phyloP scores from a whole-genome alignment of 2,888 invertebrate species.

The Troides helena region DNA sequence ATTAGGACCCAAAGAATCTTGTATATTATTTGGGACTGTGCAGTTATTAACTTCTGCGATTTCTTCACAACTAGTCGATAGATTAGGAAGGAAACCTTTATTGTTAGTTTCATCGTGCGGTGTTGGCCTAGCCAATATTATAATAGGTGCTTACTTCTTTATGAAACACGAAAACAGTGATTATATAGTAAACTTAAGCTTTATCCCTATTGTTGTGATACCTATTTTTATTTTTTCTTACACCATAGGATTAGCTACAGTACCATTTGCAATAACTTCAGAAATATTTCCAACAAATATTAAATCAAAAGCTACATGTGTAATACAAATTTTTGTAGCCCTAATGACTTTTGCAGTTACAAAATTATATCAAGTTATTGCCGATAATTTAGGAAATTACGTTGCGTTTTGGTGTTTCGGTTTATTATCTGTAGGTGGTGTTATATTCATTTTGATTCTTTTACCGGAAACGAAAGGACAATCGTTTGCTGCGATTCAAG shows the following conservation, averaged over 20 bases:
- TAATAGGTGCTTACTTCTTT: slow-evolving; percentile 79
- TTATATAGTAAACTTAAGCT: slow-evolving; percentile 67
- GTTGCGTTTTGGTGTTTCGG: slow-evolving; percentile 80
- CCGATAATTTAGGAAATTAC: slow-evolving; percentile 72
- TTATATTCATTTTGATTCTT: slow-evolving; percentile 72
- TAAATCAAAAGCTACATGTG: slow-evolving; percentile 82
- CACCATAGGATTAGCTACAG: slow-evolving; percentile 82
- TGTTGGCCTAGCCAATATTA: slow-evolving; percentile 74
- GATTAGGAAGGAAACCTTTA: slow-evolving; percentile 81
- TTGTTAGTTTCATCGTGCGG: slow-evolving; percentile 80
- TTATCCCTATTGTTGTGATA: slow-evolving; percentile 81
- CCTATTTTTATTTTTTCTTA: slow-evolving; percentile 82
- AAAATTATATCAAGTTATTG: slow-evolving; percentile 78
- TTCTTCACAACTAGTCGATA: slow-evolving; percentile 81
- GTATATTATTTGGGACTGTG: slow-evolving; percentile 76
- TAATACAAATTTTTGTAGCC: slow-evolving; percentile 82
- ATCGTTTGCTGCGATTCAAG: slow-evolving; percentile 80
- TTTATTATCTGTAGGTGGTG: slow-evolving; percentile 70
- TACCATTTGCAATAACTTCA: slow-evolving; percentile 82
- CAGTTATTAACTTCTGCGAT: slow-evolving; percentile 78
- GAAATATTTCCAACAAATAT: slow-evolving; percentile 83
- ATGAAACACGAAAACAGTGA: slow-evolving; percentile 70
- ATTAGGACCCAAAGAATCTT: slow-evolving; percentile 70
- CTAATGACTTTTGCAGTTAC: slow-evolving; percentile 81
- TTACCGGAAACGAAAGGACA: slow-evolving; percentile 83